Conservation (phyloP, 2,797 vertebrate species). For the Epinephelus malabaricus region DNA sequence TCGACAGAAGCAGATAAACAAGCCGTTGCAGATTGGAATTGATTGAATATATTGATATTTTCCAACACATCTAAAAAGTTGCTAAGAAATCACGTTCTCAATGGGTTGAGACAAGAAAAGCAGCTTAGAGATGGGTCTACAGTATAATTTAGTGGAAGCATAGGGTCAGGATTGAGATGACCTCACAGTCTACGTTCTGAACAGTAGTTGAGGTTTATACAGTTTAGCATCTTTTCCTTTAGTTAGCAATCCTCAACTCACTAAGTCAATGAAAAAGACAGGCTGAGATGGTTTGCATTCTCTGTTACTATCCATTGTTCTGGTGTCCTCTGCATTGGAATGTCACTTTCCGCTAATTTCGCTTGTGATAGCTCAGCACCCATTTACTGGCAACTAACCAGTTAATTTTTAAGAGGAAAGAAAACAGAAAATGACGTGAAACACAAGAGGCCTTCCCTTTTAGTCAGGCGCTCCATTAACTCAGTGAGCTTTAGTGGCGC, state of each 20-base stretch:
- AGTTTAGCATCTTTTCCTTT: neutral
- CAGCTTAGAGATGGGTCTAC: slow-evolving; percentile 24
- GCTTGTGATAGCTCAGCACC: too few relatives aligned
- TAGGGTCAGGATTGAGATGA: neutral
- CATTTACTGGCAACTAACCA: too few relatives aligned
- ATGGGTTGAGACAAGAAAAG: slow-evolving; percentile 26
- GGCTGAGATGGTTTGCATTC: neutral
- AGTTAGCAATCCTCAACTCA: neutral
- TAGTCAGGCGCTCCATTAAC: too few relatives aligned
- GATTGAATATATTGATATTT: slow-evolving; percentile 59
- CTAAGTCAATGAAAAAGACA: neutral
- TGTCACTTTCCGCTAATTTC: too few relatives aligned
- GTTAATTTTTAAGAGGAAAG: too few relatives aligned
- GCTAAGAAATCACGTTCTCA: slow-evolving; percentile 22
- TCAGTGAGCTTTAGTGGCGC: too few relatives aligned
- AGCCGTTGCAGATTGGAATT: slow-evolving; percentile 45
- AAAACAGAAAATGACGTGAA: too few relatives aligned
- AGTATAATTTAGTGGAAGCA: slow-evolving; percentile 6
- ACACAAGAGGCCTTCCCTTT: too few relatives aligned
- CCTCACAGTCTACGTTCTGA: neutral
- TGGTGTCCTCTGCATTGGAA: neutral
- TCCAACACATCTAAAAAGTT: slow-evolving; percentile 10
- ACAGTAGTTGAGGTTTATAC: neutral
- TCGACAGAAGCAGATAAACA: slow-evolving; percentile 32
- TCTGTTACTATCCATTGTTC: neutral